Evolutionary conservation across 1,140 invertebrate genomes (phyloP).

Genomic region (Papilio dardanus): DNA sequence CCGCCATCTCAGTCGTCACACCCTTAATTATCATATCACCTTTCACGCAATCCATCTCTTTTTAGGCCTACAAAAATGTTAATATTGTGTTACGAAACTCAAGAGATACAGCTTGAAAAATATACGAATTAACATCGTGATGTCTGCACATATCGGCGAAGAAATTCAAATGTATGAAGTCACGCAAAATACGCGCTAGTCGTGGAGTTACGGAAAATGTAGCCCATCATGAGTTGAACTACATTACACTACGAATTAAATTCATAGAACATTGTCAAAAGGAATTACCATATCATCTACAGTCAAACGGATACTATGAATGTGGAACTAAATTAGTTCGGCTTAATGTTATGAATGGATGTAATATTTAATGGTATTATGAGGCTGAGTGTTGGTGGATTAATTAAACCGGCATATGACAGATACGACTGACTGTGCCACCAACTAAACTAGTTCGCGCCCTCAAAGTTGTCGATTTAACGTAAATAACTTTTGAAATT

Average conservation of each 20-base stretch:
- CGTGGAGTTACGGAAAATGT: too few relatives aligned
- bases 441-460: neutral
- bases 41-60: too few relatives aligned
- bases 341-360: conserved; percentile 31
- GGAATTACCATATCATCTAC: conserved; percentile 15
- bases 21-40: too few relatives aligned
- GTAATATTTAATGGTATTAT: conserved; percentile 32
- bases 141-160: too few relatives aligned
- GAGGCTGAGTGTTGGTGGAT: neutral
- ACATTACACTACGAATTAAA: too few relatives aligned
- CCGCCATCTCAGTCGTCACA: too few relatives aligned
- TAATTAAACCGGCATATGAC: conserved; percentile 22
- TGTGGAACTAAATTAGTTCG: conserved; percentile 22
- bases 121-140: too few relatives aligned
- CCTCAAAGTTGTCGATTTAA: neutral
- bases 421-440: neutral
- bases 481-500: neutral
- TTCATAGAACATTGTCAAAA: too few relatives aligned
- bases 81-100: neutral
- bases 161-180: too few relatives aligned
- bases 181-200: too few relatives aligned
- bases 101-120: neutral
- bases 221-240: too few relatives aligned
- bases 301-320: conserved; percentile 26
- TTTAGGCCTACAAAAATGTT: too few relatives aligned